Evolutionary conservation across 2,888 invertebrate genomes (phyloP).

Genomic region (Epinotia ramella): DNA sequence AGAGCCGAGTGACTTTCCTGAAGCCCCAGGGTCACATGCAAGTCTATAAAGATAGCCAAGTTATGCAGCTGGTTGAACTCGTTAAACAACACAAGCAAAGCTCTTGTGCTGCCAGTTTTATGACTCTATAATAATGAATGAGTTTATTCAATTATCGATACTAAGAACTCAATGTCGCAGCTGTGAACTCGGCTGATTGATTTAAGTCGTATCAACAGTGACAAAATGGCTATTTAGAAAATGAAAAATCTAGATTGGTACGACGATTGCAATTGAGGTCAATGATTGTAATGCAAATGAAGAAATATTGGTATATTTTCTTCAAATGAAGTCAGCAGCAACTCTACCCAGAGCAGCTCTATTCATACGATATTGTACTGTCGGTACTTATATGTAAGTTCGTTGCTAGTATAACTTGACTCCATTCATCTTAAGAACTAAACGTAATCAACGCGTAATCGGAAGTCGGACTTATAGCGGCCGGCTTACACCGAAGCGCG

Average conservation of each 20-base stretch:
- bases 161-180: conserved; percentile 72
- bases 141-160: conserved; percentile 82
- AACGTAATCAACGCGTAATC: background rate
- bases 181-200: conserved; percentile 64
- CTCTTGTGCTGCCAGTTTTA: conserved; percentile 75
- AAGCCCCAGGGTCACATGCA: conserved; percentile 71
- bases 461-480: background rate
- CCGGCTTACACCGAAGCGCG: background rate
- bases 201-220: conserved; percentile 58
- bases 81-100: conserved; percentile 76
- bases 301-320: conserved; percentile 5
- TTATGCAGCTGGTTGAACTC: conserved; percentile 78
- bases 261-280: too few relatives aligned
- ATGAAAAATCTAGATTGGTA: background rate
- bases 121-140: conserved; percentile 76
- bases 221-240: conserved; percentile 9
- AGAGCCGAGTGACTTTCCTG: conserved; percentile 44
- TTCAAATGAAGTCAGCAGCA: conserved; percentile 5
- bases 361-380: background rate
- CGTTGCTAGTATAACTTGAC: background rate
- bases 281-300: background rate
- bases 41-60: conserved; percentile 71
- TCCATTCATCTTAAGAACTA: background rate
- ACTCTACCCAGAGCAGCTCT: conserved; percentile 8
- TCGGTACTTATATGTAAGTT: background rate